phyloP scores from a whole-genome alignment of 2,113 vertebrate genomes.

The Uria aalge region DNA sequence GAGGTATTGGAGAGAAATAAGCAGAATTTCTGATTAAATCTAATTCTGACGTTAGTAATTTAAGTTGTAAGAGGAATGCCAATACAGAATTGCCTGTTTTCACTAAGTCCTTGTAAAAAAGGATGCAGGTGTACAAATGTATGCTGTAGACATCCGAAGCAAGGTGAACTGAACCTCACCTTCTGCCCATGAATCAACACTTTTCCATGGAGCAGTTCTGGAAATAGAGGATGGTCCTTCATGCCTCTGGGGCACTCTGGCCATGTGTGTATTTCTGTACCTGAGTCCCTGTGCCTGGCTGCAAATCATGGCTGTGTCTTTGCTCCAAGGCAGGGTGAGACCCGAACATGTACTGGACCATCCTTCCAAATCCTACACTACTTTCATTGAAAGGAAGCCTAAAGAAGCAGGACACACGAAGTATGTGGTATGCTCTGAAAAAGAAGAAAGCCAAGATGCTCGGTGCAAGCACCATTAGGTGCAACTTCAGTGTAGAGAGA shows the following conservation, averaged over 20 bases:
- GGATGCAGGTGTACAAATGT: not conserved
- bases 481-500: not conserved
- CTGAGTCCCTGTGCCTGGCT: not conserved
- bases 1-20: not conserved
- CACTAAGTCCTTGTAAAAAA: not conserved
- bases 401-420: not conserved
- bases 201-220: not conserved
- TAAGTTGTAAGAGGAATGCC: not conserved
- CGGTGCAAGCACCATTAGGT: not conserved
- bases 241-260: not conserved
- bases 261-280: not conserved
- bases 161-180: not conserved
- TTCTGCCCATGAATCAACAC: not conserved
- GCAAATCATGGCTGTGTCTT: not conserved
- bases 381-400: not conserved
- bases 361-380: not conserved
- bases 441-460: not conserved
- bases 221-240: not conserved
- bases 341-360: rapidly evolving
- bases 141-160: not conserved
- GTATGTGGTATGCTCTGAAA: not conserved
- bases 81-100: rapidly evolving
- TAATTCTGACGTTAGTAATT: not conserved
- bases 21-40: not conserved
- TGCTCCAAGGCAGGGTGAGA: not conserved